Base-by-base conservation (phyloP, 2,888 invertebrate genomes). In the Stegophylla sp. region DNA sequence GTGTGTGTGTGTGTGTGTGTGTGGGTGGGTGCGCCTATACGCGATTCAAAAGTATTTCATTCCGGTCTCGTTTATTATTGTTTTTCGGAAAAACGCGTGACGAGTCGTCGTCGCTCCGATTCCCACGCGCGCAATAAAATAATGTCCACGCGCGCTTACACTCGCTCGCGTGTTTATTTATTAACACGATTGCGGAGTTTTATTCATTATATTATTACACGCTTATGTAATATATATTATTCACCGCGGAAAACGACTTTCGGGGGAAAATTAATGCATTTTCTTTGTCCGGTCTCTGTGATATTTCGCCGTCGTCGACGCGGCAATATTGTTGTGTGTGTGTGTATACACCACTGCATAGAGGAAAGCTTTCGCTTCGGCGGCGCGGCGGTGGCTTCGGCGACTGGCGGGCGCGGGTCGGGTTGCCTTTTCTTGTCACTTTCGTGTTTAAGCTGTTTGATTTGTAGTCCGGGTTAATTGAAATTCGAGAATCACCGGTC, bases 381-480 rank as follows among this genome's bases (percentile, higher is more conserved):
- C 51, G 64, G 45, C 15, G 76, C 9, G 43, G 67, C 1, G 67
- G 59, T 12, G 12, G 28, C 23, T 51, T 0, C 64, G 26, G 56
- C 15, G 64, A 41, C 53, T 63, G 63, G 34, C 28, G 72, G n/a
- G 64, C 20, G 53, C 17, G 51, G 76, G 28, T 34, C 48, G 69
- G 77, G 77, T 79, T 69, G 77, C 77, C 77, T 79, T 79, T 79
- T 79, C 77, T 79, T 79, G 77, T 79, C 77, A 69, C 69, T 69
- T 79, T 79, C 79, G 79, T 41, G 79, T 79, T 79, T 79, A 79
- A 69, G 77, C 77, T 61, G 77, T 79, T 79, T 79, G 77, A 79
- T 79, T 79, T 79, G 77, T 79, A 79, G 77, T 71, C 77, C 69
- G 77, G 67, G 77, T 79, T 79, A 79, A 79, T 79, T 79, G 77